Evolutionary conservation across 2,888 invertebrate genomes (phyloP).

Genomic region (Idaea biselata): DNA sequence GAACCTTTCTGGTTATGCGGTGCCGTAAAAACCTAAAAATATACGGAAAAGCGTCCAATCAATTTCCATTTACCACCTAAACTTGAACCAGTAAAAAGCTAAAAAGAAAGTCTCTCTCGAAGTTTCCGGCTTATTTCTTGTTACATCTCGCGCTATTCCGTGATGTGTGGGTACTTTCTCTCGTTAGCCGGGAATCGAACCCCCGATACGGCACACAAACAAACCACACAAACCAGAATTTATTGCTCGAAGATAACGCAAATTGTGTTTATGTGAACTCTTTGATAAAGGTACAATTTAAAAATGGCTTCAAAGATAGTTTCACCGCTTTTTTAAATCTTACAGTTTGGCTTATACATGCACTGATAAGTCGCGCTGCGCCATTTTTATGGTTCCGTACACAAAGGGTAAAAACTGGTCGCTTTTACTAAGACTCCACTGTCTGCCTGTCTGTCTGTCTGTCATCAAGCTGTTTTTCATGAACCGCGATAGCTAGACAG

Average conservation of each 20-base stretch:
- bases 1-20: no score
- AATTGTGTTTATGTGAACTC: slow-evolving; percentile 19
- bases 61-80: background rate
- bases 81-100: background rate
- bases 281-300: slow-evolving; percentile 2
- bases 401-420: no score
- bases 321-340: no score
- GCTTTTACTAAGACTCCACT: no score
- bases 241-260: slow-evolving; percentile 31
- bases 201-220: slow-evolving; percentile 19
- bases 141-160: slow-evolving; percentile 29
- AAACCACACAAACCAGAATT: slow-evolving; percentile 41
- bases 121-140: slow-evolving; percentile 14
- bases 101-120: background rate
- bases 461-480: no score
- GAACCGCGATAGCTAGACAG: no score
- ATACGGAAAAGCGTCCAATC: slow-evolving; percentile 2
- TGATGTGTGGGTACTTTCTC: slow-evolving; percentile 41
- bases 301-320: no score
- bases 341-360: no score
- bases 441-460: no score
- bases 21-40: background rate
- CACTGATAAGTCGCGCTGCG: no score
- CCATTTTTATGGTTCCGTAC: no score
- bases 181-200: slow-evolving; percentile 41